A percentile compares a stretch with the other conserved stretches of the same genome.
Evolutionary conservation across 2,797 vertebrate species (phyloP).

Genomic region (Poecilia wingei): DNA sequence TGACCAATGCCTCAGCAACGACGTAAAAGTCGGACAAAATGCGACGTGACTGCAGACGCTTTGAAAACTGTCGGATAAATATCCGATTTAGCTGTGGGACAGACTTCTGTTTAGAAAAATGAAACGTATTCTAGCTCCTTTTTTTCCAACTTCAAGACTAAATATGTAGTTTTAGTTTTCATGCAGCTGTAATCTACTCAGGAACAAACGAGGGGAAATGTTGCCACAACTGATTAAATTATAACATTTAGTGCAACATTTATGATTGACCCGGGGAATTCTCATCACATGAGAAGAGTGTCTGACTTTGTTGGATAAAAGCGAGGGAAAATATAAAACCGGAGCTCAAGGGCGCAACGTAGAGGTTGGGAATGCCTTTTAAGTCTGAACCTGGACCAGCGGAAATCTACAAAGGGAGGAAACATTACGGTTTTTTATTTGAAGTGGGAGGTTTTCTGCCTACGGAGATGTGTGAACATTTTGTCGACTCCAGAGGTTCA

Average conservation of each 20-base stretch:
- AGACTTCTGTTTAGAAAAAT: not conserved
- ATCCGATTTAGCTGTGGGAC: not conserved
- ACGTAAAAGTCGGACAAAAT: not conserved
- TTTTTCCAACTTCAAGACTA: not conserved
- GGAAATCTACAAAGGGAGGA: conserved; percentile 61
- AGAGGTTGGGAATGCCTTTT: conserved; percentile 68
- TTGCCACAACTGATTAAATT: conserved; percentile 27
- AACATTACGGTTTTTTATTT: conserved; percentile 67
- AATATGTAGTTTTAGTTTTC: not conserved
- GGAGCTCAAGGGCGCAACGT: conserved; percentile 63
- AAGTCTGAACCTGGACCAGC: conserved; percentile 68
- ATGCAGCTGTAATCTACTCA: not conserved
- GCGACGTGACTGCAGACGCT: not conserved
- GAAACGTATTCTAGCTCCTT: not conserved
- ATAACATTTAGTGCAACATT: conserved; percentile 32
- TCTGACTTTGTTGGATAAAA: conserved; percentile 68
- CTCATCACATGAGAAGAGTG: conserved; percentile 45
- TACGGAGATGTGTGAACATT: conserved; percentile 54
- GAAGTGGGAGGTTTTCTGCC: conserved; percentile 51
- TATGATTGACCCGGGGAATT: conserved; percentile 56
- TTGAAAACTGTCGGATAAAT: not conserved
- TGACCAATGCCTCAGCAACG: not conserved
- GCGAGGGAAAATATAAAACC: conserved; percentile 57
- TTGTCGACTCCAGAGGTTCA: conserved; percentile 45
- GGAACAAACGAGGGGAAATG: not conserved